Conservation (phyloP, 2,113 vertebrate species). For the Amphiprion percula region DNA sequence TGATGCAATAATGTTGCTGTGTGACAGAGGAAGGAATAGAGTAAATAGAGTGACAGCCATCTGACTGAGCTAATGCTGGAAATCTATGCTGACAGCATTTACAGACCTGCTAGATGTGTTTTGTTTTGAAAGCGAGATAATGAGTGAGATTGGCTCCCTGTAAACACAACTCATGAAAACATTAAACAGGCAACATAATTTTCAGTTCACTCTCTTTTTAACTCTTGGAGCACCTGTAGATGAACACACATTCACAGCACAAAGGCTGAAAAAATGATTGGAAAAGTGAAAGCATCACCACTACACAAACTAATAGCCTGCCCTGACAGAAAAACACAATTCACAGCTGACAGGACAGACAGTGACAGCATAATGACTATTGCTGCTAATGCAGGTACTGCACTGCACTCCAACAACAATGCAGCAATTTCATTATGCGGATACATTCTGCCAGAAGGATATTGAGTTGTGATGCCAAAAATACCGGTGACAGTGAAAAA, state of each 20-base stretch:
- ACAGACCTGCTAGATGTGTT: conserved; percentile 2
- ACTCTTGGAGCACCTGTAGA: neutral
- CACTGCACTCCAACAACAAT: conserved; percentile 55
- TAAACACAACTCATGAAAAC: conserved; percentile 30
- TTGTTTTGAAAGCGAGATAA: conserved; percentile 40
- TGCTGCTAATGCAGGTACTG: conserved; percentile 48
- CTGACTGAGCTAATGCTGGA: conserved; percentile 3
- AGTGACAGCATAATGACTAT: conserved; percentile 68
- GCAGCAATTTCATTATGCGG: conserved; percentile 54
- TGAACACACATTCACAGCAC: conserved; percentile 28
- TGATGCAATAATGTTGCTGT: neutral
- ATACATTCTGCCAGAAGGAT: conserved; percentile 35
- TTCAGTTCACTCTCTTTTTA: conserved; percentile 31
- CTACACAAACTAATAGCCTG: conserved; percentile 53
- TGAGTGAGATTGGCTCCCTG: conserved; percentile 7
- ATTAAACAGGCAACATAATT: conserved; percentile 14
- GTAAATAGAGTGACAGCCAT: neutral
- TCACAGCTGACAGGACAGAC: conserved; percentile 51
- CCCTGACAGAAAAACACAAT: conserved; percentile 49
- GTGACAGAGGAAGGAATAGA: neutral
- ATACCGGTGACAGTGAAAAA: conserved; percentile 51
- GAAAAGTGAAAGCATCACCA: conserved; percentile 22
- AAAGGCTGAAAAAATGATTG: conserved; percentile 16
- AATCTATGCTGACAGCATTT: conserved; percentile 22
- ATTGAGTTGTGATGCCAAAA: conserved; percentile 43